A percentile compares a stretch with the other conserved stretches of the same genome.
phyloP scores from a whole-genome alignment of 2,888 invertebrate species.

The Ectropis crepuscularia region DNA sequence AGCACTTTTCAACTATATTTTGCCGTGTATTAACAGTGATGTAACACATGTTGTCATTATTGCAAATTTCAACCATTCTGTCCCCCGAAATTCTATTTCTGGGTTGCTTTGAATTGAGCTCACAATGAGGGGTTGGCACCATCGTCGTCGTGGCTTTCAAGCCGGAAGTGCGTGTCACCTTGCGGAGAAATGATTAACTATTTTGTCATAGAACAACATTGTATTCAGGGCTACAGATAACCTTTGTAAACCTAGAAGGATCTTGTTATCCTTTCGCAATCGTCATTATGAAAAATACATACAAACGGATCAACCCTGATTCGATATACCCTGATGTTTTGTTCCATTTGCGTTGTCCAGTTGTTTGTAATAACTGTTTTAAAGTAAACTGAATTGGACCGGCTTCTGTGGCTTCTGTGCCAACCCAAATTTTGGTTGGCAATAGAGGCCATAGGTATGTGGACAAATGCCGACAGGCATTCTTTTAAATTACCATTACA shows the following conservation, averaged over 20 bases:
- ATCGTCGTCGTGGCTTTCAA: conserved; percentile 1
- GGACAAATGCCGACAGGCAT: too few species aligned
- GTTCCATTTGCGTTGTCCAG: too few species aligned
- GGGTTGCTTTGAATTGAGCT: conserved; percentile 2
- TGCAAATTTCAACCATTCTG: conserved; percentile 1
- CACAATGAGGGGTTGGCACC: conserved; percentile 24
- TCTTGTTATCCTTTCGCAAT: too few species aligned
- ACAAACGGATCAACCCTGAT: too few species aligned
- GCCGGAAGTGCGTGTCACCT: neutral
- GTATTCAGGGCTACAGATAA: neutral
- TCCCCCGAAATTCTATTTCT: conserved; percentile 5
- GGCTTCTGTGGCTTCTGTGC: too few species aligned
- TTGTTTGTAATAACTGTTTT: too few species aligned
- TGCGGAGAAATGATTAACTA: neutral
- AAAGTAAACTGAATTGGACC: too few species aligned
- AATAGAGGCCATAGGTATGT: too few species aligned
- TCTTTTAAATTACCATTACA: too few species aligned
- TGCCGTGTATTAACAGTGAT: neutral
- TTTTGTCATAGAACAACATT: neutral
- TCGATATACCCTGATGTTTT: too few species aligned
- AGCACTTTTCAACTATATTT: neutral
- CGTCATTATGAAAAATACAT: too few species aligned
- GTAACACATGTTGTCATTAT: neutral
- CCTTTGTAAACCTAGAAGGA: neutral
- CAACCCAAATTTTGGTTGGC: too few species aligned